Evolutionary conservation across 1,140 invertebrate species (phyloP).

Genomic region (Drosophila lini): DNA sequence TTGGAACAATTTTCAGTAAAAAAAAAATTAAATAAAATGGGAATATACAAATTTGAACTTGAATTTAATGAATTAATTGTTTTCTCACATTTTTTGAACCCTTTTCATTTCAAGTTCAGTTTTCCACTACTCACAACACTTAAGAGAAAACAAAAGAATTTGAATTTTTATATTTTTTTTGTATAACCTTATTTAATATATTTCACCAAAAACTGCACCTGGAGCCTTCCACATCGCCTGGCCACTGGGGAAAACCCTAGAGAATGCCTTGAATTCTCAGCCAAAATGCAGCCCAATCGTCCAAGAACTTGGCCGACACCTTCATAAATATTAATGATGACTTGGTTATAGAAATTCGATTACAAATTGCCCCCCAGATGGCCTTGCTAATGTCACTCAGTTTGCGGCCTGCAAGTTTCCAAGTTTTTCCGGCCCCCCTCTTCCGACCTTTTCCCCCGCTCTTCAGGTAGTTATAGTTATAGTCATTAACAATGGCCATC

Average conservation of each 20-base stretch:
- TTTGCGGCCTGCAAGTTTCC: constrained; percentile 2
- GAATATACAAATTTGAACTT: background rate
- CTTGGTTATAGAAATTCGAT: constrained; percentile 35
- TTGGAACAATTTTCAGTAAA: background rate
- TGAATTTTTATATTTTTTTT: background rate
- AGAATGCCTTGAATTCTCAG: constrained; percentile 9
- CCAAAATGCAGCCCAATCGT: background rate
- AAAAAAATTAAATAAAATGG: background rate
- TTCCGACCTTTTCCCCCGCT: background rate
- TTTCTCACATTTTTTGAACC: background rate
- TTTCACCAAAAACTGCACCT: constrained; percentile 2
- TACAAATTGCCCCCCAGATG: constrained; percentile 37
- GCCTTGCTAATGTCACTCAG: constrained; percentile 35
- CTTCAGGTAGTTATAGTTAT: constrained; percentile 1
- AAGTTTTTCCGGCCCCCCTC: background rate
- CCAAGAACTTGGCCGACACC: constrained; percentile 1
- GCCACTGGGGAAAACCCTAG: background rate
- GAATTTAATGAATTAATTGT: background rate
- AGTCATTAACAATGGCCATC: constrained; percentile 34
- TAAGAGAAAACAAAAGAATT: background rate
- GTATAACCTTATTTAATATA: background rate
- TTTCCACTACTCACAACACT: background rate
- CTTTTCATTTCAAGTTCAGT: background rate
- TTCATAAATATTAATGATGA: constrained; percentile 38
- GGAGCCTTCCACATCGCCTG: constrained; percentile 4